Conservation (phyloP, 2,113 vertebrate species). For the Erinaceus europaeus region DNA sequence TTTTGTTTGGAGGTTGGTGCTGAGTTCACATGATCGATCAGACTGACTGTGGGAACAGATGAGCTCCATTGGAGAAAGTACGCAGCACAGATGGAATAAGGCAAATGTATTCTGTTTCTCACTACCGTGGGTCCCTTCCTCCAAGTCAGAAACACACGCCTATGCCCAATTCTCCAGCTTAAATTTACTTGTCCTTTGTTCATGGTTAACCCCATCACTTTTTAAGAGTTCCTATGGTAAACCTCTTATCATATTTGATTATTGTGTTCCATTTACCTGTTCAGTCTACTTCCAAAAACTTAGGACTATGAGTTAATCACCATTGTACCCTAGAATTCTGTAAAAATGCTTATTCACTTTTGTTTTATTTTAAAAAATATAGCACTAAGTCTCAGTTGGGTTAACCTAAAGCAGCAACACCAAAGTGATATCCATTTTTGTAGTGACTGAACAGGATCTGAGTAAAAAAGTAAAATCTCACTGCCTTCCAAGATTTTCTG, state of each 20-base stretch:
- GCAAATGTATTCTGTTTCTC: not conserved
- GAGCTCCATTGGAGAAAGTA: not conserved
- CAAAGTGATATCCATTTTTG: not conserved
- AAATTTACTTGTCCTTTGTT: not conserved
- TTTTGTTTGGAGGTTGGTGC: not conserved
- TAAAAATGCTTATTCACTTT: not conserved
- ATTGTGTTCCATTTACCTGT: not conserved
- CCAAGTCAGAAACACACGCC: not conserved
- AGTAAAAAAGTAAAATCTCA: not conserved
- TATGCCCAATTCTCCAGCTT: not conserved
- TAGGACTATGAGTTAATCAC: not conserved
- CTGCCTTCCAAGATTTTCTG: not conserved
- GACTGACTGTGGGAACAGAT: not conserved
- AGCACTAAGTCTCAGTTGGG: not conserved
- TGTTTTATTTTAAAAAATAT: not conserved
- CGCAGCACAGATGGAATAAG: not conserved
- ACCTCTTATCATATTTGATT: not conserved
- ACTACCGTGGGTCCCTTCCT: not conserved
- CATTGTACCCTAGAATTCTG: fast-evolving
- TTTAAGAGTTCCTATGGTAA: not conserved
- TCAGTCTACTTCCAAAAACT: not conserved
- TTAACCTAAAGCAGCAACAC: not conserved
- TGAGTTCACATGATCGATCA: not conserved
- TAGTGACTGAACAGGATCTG: not conserved
- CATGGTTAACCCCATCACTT: not conserved